Evolutionary conservation across 2,113 vertebrate genomes (phyloP).

Genomic region (Uria lomvia): DNA sequence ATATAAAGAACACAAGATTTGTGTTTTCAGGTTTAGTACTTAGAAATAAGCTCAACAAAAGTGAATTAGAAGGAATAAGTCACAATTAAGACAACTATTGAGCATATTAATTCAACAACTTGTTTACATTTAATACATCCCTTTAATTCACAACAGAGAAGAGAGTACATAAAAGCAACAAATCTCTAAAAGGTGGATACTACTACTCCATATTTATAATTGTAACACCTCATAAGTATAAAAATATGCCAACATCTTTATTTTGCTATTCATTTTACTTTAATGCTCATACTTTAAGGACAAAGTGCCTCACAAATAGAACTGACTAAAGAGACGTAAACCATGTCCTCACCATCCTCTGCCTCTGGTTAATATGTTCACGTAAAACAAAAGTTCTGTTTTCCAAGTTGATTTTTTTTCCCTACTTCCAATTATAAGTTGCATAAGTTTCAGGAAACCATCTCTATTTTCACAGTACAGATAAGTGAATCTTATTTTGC

Average conservation of each 20-base stretch:
- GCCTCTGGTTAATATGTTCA: not conserved
- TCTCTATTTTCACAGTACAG: not conserved
- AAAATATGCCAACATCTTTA: not conserved
- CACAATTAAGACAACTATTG: not conserved
- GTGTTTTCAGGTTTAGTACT: not conserved
- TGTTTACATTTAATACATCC: not conserved
- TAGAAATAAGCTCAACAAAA: not conserved
- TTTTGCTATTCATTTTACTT: not conserved
- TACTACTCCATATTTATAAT: not conserved
- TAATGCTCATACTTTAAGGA: not conserved
- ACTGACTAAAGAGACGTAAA: not conserved
- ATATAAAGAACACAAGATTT: not conserved
- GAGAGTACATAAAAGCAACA: not conserved
- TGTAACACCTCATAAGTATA: not conserved
- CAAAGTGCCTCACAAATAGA: not conserved
- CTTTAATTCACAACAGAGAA: slow-evolving; percentile 5
- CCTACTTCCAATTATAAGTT: not conserved
- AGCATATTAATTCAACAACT: not conserved
- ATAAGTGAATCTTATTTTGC: not conserved
- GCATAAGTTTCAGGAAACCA: not conserved
- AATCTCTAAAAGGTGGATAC: not conserved
- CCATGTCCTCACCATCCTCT: not conserved
- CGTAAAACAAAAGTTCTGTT: not conserved
- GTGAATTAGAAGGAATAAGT: not conserved
- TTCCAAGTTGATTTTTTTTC: not conserved